A percentile compares a stretch with the other conserved stretches of the same genome.
These are phyloP conservation scores for Hemicordylus capensis DNA, from an alignment of 2,113 vertebrate genomes.

Conservation along the genomic window DNA sequence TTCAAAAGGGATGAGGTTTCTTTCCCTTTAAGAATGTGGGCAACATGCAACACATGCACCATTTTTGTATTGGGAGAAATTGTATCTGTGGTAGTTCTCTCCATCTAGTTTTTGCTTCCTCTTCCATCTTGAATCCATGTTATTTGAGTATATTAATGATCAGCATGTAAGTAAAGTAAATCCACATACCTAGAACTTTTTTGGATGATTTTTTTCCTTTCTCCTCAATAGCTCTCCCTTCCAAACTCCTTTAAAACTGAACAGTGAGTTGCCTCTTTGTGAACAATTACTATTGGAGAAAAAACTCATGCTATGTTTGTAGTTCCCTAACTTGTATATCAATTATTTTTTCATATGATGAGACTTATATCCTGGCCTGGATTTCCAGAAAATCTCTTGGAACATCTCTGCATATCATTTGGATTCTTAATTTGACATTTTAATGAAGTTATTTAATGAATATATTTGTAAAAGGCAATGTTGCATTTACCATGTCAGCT, in stretches of 20 bases:
- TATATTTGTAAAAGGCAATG: constrained; percentile 2
- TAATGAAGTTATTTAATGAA: not conserved
- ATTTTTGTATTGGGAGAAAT: not conserved
- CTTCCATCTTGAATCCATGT: not conserved
- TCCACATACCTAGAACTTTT: not conserved
- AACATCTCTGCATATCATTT: not conserved
- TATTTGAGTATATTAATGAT: not conserved
- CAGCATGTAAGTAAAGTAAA: not conserved
- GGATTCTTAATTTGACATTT: not conserved
- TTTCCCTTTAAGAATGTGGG: not conserved
- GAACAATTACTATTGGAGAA: not conserved
- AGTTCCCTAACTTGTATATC: not conserved
- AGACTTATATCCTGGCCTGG: not conserved
- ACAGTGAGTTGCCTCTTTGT: not conserved
- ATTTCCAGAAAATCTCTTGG: not conserved
- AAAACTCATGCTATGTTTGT: not conserved
- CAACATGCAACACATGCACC: not conserved
- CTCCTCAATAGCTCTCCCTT: not conserved
- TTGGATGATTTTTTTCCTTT: not conserved
- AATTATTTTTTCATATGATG: not conserved
- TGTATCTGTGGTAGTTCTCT: not conserved
- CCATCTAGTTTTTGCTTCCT: not conserved
- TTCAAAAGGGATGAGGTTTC: too few relatives aligned
- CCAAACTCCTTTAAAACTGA: not conserved
- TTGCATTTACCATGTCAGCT: constrained; percentile 4